Percentiles rank a stretch among this genome's conserved stretches.
Evolutionary conservation across 2,888 invertebrate genomes (phyloP).

Genomic region (Tuberolachnus salignus): DNA sequence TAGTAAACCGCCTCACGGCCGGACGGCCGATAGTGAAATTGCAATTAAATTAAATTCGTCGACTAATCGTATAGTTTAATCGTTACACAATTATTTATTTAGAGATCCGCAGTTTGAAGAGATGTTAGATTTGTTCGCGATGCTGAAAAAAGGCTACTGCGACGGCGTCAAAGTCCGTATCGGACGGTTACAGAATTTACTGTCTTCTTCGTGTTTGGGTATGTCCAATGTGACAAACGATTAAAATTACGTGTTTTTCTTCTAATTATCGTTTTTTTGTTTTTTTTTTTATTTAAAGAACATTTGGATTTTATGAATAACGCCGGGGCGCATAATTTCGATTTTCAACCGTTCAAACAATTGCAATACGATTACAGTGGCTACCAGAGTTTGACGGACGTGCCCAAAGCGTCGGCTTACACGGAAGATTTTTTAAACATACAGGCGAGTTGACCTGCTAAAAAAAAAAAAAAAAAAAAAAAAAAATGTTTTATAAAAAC

Average conservation of each 20-base stretch:
- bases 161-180: slow-evolving; percentile 95
- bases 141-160: slow-evolving; percentile 95
- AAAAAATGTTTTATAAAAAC: too few relatives aligned
- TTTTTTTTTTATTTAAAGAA: slow-evolving; percentile 66
- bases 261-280: neutral
- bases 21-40: too few relatives aligned
- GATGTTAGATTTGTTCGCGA: slow-evolving; percentile 93
- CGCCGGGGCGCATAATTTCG: slow-evolving; percentile 73
- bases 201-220: slow-evolving; percentile 97
- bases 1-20: too few relatives aligned
- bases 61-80: too few relatives aligned
- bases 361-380: slow-evolving; percentile 90
- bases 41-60: too few relatives aligned
- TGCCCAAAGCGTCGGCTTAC: slow-evolving; percentile 81
- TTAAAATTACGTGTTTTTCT: too few relatives aligned
- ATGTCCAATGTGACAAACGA: slow-evolving; percentile 59
- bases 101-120: slow-evolving; percentile 94
- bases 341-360: slow-evolving; percentile 85
- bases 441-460: too few relatives aligned
- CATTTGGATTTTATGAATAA: slow-evolving; percentile 94
- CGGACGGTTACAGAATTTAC: slow-evolving; percentile 91
- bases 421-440: slow-evolving; percentile 68
- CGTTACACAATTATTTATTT: neutral
- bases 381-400: slow-evolving; percentile 94
- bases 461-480: too few relatives aligned